Conservation (phyloP, 2,888 invertebrate species). For the Aphidius colemani region DNA sequence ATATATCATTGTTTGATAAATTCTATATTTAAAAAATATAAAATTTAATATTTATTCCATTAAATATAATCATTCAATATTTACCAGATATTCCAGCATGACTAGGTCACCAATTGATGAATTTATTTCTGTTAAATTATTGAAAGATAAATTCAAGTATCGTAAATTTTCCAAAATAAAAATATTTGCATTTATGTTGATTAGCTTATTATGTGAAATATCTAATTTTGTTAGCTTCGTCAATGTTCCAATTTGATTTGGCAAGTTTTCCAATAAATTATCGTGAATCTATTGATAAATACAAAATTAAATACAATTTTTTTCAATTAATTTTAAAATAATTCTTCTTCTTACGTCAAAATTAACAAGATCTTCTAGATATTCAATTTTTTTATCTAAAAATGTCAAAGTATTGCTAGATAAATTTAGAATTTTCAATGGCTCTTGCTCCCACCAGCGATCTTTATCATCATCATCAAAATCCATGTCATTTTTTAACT, state of each 20-base stretch:
- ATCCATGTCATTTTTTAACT: slow-evolving; percentile 64
- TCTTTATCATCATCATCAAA: slow-evolving; percentile 66
- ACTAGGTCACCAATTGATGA: slow-evolving; percentile 78
- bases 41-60: slow-evolving; percentile 30
- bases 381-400: slow-evolving; percentile 70
- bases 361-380: slow-evolving; percentile 70
- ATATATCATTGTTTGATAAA: slow-evolving; percentile 77
- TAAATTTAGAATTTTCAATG: slow-evolving; percentile 77
- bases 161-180: slow-evolving; percentile 73
- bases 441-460: slow-evolving; percentile 85
- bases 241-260: slow-evolving; percentile 74
- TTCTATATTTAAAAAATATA: slow-evolving; percentile 64
- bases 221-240: slow-evolving; percentile 71
- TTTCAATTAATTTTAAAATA: neutral
- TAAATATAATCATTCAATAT: slow-evolving; percentile 22
- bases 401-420: slow-evolving; percentile 73
- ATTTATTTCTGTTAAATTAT: slow-evolving; percentile 70
- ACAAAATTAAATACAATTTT: slow-evolving; percentile 6
- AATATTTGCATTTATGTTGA: slow-evolving; percentile 68
- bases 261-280: slow-evolving; percentile 75
- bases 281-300: slow-evolving; percentile 73
- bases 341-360: slow-evolving; percentile 67
- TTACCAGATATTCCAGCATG: slow-evolving; percentile 77
- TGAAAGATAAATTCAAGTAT: slow-evolving; percentile 76
- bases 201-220: slow-evolving; percentile 72